A percentile compares a stretch with the other conserved stretches of the same genome.
These are phyloP conservation scores for Chaunax sp. DNA, from an alignment of 2,797 vertebrate species.

Conservation along the genomic window DNA sequence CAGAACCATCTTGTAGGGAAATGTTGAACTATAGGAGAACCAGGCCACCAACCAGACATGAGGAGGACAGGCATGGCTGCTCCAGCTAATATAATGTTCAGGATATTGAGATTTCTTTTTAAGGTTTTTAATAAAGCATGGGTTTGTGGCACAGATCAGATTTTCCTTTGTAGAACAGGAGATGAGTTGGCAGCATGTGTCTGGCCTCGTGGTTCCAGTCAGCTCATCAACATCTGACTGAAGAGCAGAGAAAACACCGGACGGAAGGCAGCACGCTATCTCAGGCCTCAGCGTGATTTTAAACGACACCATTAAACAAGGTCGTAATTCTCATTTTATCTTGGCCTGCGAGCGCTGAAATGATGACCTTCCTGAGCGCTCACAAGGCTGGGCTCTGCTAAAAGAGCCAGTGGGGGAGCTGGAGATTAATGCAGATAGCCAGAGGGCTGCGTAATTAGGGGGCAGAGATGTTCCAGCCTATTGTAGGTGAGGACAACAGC, in stretches of 20 bases:
- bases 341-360: constrained; percentile 15
- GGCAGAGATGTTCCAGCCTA: constrained; percentile 28
- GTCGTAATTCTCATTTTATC: constrained; percentile 71
- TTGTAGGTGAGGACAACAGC: constrained; percentile 44
- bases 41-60: too few species aligned
- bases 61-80: too few species aligned
- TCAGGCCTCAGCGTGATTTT: constrained; percentile 61
- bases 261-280: constrained; percentile 18
- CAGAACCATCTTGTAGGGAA: too few species aligned
- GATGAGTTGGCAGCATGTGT: not conserved
- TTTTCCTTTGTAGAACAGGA: too few species aligned
- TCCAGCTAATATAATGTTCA: too few species aligned
- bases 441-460: constrained; percentile 49
- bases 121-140: too few species aligned
- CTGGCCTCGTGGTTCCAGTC: constrained; percentile 6
- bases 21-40: too few species aligned
- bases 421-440: constrained; percentile 62
- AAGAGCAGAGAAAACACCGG: constrained; percentile 13
- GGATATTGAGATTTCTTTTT: too few species aligned
- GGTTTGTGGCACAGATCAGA: too few species aligned
- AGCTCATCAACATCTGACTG: constrained; percentile 26
- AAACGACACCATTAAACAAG: constrained; percentile 72
- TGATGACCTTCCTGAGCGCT: constrained; percentile 55
- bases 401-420: constrained; percentile 35
- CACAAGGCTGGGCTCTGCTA: constrained; percentile 25